phyloP scores from a whole-genome alignment of 1,140 invertebrate genomes.

The Odontomachus brunneus region DNA sequence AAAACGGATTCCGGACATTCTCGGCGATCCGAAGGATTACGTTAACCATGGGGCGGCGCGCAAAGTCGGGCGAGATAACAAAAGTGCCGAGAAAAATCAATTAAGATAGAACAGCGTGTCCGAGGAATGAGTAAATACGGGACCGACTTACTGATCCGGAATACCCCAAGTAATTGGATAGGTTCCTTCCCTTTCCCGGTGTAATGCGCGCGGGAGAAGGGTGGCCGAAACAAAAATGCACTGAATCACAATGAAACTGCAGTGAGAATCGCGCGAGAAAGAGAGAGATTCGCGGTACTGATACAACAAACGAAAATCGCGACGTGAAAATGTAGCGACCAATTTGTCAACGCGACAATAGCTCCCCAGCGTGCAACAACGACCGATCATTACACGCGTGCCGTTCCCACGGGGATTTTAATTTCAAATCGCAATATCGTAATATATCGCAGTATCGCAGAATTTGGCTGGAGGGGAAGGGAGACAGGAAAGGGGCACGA shows the following conservation, averaged over 20 bases:
- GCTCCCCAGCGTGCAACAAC: background rate
- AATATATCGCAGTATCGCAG: background rate
- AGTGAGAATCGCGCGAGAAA: background rate
- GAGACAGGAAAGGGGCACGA: too few species aligned
- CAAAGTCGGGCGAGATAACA: slow-evolving; percentile 27
- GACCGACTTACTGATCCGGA: background rate
- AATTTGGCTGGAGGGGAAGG: background rate
- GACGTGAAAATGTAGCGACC: background rate
- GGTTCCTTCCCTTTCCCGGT: background rate
- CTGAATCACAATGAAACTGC: background rate
- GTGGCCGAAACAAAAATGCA: background rate
- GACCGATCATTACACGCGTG: background rate
- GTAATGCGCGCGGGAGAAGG: background rate
- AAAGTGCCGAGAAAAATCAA: slow-evolving; percentile 36
- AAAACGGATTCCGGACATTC: slow-evolving; percentile 12
- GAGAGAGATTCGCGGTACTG: background rate
- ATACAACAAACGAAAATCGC: background rate
- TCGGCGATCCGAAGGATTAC: slow-evolving; percentile 33
- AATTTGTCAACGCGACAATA: slow-evolving; percentile 1
- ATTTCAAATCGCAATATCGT: background rate
- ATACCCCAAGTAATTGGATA: background rate
- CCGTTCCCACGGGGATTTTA: background rate
- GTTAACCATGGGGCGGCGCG: background rate
- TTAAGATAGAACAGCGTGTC: background rate
- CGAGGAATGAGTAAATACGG: background rate